phyloP scores from a whole-genome alignment of 1,140 invertebrate species.

The Rhopalosiphum maidis region DNA sequence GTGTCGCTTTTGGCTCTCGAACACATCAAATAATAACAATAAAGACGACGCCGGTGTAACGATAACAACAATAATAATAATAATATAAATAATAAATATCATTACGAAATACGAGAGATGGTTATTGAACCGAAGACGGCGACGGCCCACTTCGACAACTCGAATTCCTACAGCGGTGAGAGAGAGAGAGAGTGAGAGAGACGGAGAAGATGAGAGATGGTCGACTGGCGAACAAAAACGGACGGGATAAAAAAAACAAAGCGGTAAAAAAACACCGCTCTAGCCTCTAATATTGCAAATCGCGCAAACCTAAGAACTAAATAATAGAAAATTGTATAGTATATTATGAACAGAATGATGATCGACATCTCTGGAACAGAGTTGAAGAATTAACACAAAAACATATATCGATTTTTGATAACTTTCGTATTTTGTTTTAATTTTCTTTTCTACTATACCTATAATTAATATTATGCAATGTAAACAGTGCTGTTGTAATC shows the following conservation, averaged over 20 bases:
- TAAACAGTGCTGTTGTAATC: too few species aligned
- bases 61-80: not conserved
- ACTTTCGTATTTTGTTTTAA: too few species aligned
- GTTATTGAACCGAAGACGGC: constrained; percentile 34
- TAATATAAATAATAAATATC: constrained; percentile 14
- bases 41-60: not conserved
- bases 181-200: not conserved
- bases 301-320: constrained; percentile 12
- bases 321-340: not conserved
- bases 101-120: not conserved
- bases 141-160: constrained; percentile 47
- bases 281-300: constrained; percentile 15
- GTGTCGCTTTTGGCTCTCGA: not conserved
- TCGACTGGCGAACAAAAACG: not conserved
- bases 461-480: too few species aligned
- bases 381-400: too few species aligned
- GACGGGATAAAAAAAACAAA: constrained; percentile 9
- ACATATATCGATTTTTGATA: too few species aligned
- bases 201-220: not conserved
- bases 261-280: not conserved
- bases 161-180: constrained; percentile 33
- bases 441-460: too few species aligned
- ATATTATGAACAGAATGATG: not conserved
- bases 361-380: not conserved
- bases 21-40: not conserved